Evolutionary conservation across 2,797 vertebrate genomes (phyloP).

Genomic region (Orestias chungarensis): DNA sequence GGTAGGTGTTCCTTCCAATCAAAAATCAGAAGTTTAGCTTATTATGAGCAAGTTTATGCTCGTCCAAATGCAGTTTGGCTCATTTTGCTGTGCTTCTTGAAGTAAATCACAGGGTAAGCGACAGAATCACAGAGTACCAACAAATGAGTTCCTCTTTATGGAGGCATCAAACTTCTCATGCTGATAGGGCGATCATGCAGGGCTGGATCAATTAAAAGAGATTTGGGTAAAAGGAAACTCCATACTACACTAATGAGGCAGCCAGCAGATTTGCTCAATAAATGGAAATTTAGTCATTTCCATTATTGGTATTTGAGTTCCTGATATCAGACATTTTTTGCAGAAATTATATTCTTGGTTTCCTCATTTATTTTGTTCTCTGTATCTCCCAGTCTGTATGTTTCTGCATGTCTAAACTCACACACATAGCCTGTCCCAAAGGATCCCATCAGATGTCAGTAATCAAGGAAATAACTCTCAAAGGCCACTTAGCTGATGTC

Average conservation of each 20-base stretch:
- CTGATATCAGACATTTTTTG: constrained; percentile 56
- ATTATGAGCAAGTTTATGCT: constrained; percentile 3
- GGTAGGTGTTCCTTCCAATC: constrained; percentile 49
- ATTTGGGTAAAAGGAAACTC: constrained; percentile 64
- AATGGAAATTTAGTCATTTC: constrained; percentile 65
- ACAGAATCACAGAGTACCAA: constrained; percentile 24
- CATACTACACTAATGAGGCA: constrained; percentile 68
- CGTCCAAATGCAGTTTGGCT: constrained; percentile 6
- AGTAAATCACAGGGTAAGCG: constrained; percentile 13
- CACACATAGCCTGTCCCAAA: constrained; percentile 69
- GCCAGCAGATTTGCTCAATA: constrained; percentile 54
- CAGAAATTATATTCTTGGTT: constrained; percentile 68
- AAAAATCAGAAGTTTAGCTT: constrained; percentile 17
- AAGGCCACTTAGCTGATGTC: constrained; percentile 78
- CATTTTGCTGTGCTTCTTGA: constrained; percentile 5
- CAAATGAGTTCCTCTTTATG: constrained; percentile 47
- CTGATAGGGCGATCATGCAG: constrained; percentile 46
- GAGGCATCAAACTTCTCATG: constrained; percentile 53
- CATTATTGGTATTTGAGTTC: constrained; percentile 49
- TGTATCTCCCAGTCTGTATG: constrained; percentile 41
- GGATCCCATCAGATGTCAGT: constrained; percentile 75
- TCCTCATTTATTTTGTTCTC: constrained; percentile 38
- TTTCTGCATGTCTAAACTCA: constrained; percentile 56
- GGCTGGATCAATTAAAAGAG: constrained; percentile 64
- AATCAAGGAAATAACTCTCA: constrained; percentile 78